Evolutionary conservation across 2,113 vertebrate genomes (phyloP).

Genomic region (Rhizomys pruinosus): DNA sequence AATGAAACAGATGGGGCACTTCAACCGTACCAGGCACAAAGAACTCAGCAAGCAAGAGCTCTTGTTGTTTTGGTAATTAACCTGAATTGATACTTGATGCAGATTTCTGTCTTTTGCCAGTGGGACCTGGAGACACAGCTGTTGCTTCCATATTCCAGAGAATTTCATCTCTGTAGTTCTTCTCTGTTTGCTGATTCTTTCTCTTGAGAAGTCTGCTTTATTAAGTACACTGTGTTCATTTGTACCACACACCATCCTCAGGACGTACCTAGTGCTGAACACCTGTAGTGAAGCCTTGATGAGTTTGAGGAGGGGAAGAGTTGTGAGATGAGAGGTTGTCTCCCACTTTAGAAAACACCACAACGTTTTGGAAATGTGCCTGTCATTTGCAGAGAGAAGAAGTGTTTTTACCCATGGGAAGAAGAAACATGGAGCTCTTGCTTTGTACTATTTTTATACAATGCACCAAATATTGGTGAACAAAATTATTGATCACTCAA

Average conservation of each 20-base stretch:
- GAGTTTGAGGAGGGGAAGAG: no score
- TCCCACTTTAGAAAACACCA: background rate
- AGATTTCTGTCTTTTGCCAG: background rate
- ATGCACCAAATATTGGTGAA: background rate
- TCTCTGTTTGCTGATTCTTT: background rate
- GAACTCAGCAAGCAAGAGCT: background rate
- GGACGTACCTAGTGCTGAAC: no score
- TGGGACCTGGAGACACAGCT: background rate
- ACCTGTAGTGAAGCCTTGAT: no score
- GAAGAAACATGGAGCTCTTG: background rate
- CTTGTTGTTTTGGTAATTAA: background rate
- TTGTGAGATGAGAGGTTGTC: background rate
- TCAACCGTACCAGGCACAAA: background rate
- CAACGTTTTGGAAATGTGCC: background rate
- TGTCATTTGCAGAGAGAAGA: background rate
- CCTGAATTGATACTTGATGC: background rate
- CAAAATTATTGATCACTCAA: no score
- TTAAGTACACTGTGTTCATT: background rate
- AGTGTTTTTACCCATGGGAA: background rate
- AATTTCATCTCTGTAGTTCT: background rate
- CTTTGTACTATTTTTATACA: background rate
- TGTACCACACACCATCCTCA: background rate
- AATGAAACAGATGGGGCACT: background rate
- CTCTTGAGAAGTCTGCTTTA: background rate
- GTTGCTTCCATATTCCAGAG: no score